phyloP scores from a whole-genome alignment of 1,140 invertebrate species.

The Nixonia krombeini region DNA sequence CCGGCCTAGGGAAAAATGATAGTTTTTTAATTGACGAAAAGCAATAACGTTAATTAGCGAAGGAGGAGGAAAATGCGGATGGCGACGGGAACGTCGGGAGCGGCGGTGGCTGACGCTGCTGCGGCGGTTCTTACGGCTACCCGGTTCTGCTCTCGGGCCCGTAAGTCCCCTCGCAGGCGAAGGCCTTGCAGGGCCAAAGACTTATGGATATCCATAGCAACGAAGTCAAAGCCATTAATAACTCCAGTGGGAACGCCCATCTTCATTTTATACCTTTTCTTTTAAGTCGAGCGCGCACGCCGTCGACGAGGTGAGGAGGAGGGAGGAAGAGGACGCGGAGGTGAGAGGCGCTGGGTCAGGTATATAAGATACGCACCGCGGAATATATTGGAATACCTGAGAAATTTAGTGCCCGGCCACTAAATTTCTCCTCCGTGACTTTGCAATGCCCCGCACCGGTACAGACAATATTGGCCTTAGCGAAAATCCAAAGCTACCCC shows the following conservation, averaged over 20 bases:
- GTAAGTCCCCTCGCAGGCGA: conserved; percentile 32
- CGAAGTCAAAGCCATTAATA: conserved; percentile 73
- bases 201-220: conserved; percentile 73
- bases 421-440: conserved; percentile 66
- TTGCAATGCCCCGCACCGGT: conserved; percentile 49
- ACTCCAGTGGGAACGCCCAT: conserved; percentile 70
- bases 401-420: conserved; percentile 66
- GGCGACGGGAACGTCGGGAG: neutral
- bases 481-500: conserved; percentile 46
- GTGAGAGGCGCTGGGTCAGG: conserved; percentile 55
- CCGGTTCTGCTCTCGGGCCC: conserved; percentile 21
- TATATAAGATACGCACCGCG: conserved; percentile 66
- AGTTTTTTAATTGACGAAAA: conserved; percentile 12
- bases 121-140: conserved; percentile 17
- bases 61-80: conserved; percentile 3
- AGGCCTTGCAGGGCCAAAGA: conserved; percentile 64
- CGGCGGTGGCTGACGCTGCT: conserved; percentile 1
- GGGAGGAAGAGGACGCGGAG: conserved; percentile 9
- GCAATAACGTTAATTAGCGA: conserved; percentile 42
- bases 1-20: too few species aligned
- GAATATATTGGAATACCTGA: conserved; percentile 71
- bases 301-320: conserved; percentile 36
- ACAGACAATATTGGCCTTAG: conserved; percentile 35
- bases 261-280: conserved; percentile 71
- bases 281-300: conserved; percentile 68